Conservation (phyloP, 2,113 vertebrate species). For the Chaenogobius annularis region DNA sequence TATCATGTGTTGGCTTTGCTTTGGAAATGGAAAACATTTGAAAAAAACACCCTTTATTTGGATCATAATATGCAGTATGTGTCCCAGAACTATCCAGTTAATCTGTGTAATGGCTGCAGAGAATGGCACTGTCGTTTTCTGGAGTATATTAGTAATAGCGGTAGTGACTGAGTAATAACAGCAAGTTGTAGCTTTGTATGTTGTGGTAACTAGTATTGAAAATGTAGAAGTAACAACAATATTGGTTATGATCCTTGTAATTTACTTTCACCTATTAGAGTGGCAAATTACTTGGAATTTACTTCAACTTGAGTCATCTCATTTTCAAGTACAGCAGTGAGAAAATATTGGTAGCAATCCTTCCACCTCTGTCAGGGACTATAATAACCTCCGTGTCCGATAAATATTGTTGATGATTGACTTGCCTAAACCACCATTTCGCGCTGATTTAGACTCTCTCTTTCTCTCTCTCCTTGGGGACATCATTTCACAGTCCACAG, state of each 20-base stretch:
- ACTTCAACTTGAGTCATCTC: background rate
- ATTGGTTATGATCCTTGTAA: background rate
- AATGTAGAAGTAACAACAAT: too few species aligned
- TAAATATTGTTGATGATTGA: constrained; percentile 30
- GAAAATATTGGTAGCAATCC: background rate
- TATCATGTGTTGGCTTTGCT: background rate
- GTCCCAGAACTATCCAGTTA: too few species aligned
- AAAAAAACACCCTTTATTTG: background rate
- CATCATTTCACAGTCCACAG: constrained; percentile 48
- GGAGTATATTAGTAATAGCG: too few species aligned
- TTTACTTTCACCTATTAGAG: background rate
- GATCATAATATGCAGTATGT: background rate
- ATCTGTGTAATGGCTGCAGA: too few species aligned
- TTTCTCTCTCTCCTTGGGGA: constrained; percentile 14
- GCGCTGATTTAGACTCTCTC: constrained; percentile 8
- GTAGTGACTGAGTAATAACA: too few species aligned
- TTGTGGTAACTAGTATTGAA: too few species aligned
- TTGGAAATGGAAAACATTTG: background rate
- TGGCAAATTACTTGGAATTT: background rate
- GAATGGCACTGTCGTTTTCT: too few species aligned
- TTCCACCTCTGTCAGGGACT: background rate
- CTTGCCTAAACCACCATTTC: constrained; percentile 12
- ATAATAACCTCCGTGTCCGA: constrained; percentile 3
- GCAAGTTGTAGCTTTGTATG: too few species aligned
- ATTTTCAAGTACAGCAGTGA: background rate